These are phyloP conservation scores for Diceros bicornis DNA, from an alignment of 2,797 vertebrate species.

Conservation along the genomic window DNA sequence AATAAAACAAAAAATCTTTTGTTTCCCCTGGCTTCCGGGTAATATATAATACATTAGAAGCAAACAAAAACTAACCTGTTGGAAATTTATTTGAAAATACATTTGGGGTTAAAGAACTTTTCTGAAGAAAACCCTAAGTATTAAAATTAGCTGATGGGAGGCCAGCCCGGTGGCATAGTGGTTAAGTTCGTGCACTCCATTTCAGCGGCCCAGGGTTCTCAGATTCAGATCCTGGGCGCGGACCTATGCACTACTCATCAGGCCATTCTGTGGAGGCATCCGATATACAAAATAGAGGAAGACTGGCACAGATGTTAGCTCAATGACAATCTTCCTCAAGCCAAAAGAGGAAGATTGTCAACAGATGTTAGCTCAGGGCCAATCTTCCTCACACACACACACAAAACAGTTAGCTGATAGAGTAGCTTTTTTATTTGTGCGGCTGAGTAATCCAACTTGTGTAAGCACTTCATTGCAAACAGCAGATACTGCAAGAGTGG, in stretches of 20 bases:
- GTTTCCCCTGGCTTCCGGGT: neutral
- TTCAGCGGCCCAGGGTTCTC: too few species aligned
- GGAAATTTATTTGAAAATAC: neutral
- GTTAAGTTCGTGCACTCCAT: too few species aligned
- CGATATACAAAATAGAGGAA: too few species aligned
- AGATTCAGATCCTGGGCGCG: too few species aligned
- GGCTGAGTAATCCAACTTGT: neutral
- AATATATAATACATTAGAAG: neutral
- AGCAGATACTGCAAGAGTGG: neutral
- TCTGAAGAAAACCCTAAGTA: neutral
- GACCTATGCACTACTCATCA: too few species aligned
- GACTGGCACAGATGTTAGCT: too few species aligned
- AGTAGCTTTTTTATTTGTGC: neutral
- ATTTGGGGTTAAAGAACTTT: neutral
- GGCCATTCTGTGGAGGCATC: too few species aligned
- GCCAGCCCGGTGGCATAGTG: too few species aligned
- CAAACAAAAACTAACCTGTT: neutral
- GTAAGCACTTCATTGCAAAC: neutral
- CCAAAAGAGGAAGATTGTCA: too few species aligned
- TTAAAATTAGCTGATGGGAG: neutral
- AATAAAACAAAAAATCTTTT: neutral
- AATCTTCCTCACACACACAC: too few species aligned
- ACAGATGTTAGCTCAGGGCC: too few species aligned
- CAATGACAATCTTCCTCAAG: too few species aligned
- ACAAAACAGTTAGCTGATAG: neutral